phyloP scores from a whole-genome alignment of 1,140 invertebrate species.

The Pachyrhynchus sulphureomaculatus region DNA sequence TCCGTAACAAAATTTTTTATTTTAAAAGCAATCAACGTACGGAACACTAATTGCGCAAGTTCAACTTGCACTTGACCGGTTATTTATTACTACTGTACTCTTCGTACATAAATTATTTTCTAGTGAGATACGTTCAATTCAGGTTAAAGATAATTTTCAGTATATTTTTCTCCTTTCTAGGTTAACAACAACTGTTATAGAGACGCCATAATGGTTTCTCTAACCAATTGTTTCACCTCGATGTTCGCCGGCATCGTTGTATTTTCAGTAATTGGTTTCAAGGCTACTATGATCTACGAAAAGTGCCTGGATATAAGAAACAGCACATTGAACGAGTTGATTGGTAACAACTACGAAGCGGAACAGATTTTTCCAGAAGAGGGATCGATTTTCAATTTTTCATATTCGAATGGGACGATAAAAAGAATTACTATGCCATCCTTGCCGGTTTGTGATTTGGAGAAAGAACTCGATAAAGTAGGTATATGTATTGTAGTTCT shows the following conservation, averaged over 20 bases:
- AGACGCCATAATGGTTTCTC: slow-evolving; percentile 90
- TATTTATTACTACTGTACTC: no score
- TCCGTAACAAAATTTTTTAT: no score
- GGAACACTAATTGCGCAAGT: no score
- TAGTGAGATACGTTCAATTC: no score
- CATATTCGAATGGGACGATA: slow-evolving; percentile 60
- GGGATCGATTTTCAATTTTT: slow-evolving; percentile 58
- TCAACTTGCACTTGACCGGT: no score
- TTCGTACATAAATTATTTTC: no score
- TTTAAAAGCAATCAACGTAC: no score
- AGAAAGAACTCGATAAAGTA: slow-evolving; percentile 87
- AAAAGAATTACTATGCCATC: slow-evolving; percentile 62
- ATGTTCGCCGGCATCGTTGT: slow-evolving; percentile 98
- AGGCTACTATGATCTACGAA: slow-evolving; percentile 82
- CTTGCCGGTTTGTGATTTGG: slow-evolving; percentile 75
- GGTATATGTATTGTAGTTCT: no score
- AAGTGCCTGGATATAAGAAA: slow-evolving; percentile 70
- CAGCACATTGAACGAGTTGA: slow-evolving; percentile 58
- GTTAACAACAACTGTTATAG: slow-evolving; percentile 90
- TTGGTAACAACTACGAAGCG: slow-evolving; percentile 54
- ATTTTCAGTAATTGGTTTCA: slow-evolving; percentile 96
- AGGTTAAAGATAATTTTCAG: no score
- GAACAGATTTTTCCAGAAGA: slow-evolving; percentile 54
- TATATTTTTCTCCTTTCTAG: no score
- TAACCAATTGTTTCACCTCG: slow-evolving; percentile 94